A percentile compares a stretch with the other conserved stretches of the same genome.
These are phyloP conservation scores for Caenorhabditis parvicauda DNA, from an alignment of 2,888 invertebrate species.

Conservation along the genomic window DNA sequence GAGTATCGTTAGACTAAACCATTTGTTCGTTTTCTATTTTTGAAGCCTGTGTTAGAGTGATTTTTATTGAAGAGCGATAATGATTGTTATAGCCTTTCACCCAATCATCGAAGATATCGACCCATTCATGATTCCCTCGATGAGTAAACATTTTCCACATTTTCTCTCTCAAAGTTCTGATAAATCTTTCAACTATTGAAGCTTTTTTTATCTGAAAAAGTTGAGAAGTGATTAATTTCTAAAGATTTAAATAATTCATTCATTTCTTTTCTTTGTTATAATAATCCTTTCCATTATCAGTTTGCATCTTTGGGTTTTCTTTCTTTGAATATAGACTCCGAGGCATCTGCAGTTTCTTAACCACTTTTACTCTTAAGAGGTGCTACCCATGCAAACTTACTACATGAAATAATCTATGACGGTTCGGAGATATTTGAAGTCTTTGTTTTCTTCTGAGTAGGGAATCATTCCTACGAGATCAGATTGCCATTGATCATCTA, in stretches of 20 bases:
- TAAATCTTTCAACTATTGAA: constrained; percentile 34
- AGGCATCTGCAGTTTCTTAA: constrained; percentile 38
- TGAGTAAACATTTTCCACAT: constrained; percentile 36
- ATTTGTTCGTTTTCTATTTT: constrained; percentile 10
- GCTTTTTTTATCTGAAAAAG: constrained; percentile 38
- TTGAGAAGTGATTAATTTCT: constrained; percentile 31
- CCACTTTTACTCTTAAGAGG: constrained; percentile 38
- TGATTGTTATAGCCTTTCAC: constrained; percentile 35
- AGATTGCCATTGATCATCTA: constrained; percentile 44
- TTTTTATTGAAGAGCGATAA: constrained; percentile 38
- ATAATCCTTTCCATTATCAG: constrained; percentile 41
- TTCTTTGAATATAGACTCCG: constrained; percentile 27
- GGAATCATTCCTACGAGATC: constrained; percentile 44
- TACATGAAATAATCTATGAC: constrained; percentile 36
- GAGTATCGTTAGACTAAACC: too few species aligned
- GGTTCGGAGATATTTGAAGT: constrained; percentile 25
- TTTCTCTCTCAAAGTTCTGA: constrained; percentile 38
- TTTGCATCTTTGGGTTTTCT: constrained; percentile 29
- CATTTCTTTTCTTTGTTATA: constrained; percentile 27
- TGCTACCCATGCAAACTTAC: constrained; percentile 37
- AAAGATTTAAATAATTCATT: constrained; percentile 26
- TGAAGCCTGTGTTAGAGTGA: constrained; percentile 25
- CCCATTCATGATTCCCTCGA: constrained; percentile 38
- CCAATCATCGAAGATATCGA: constrained; percentile 26
- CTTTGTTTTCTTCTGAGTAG: constrained; percentile 37